Base-by-base conservation (phyloP, 1,140 invertebrate species). In the Drosophila ohnishii region DNA sequence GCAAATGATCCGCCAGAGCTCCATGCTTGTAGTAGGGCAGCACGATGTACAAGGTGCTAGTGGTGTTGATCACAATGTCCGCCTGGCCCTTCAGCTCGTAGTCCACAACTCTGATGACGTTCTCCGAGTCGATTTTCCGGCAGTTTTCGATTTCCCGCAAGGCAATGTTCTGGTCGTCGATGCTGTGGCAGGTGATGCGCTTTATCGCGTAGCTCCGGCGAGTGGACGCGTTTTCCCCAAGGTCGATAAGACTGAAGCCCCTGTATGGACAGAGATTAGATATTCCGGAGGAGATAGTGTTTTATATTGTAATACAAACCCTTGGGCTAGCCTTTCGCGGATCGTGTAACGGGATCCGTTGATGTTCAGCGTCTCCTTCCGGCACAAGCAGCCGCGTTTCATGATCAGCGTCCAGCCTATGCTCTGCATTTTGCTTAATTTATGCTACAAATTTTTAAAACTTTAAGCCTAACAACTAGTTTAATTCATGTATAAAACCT, bases 1-100 rank as follows among this genome's bases (percentile, higher is more conserved):
- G 94, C 59, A 97, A 92, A 87, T 95, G 95, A 89, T 95, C 93
- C 53, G 95, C 94, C 34, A 97, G 89, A n/a, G 96, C 96, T 55
- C 96, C 96, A 92, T 94, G 94, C 94, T 96, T 94, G 90, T 95
- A 96, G 92, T 95, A 97, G 22, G 96, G 96, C 78, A 97, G 92
- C 25, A 97, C 92, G 61, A 97, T 93, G 48, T 95, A 93, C 45
- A 97, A 94, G 92, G 96, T 95, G 77, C 95, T 96, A 5, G 94
- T 95, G 32, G 93, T 91, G 91, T 96, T 95, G 30, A 94, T 90
- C 32, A 95, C 91, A 74, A 95, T 94, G 92, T 96, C 95, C 2
- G 94, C 93, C 55, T 91, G 82, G 14, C 83, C 85, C 74, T 93
- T 93, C 22, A 96, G 92, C 45, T 93, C 92, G n/a, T 94, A 95